Evolutionary conservation across 1,140 invertebrate species (phyloP), one percentile per base, ranked within the genome.

Genomic region (Drosophila grimshawi): DNA sequence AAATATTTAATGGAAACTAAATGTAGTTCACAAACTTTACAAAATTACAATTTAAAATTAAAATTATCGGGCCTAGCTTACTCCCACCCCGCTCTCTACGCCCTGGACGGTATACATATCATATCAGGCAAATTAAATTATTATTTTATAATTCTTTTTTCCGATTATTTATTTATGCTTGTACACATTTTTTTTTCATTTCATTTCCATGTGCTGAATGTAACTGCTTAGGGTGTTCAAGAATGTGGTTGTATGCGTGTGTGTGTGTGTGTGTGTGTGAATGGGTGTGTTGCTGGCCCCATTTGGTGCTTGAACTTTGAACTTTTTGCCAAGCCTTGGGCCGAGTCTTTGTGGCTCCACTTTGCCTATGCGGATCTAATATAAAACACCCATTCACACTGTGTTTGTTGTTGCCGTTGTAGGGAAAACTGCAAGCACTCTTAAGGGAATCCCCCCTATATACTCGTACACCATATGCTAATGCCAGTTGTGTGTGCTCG

Each of bases 291-390:
- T 79, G 61, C 64, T 83, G 72, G 77, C 73, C 68, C 51, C 52
- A 62, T 86, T 81, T 70, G 67, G 46, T 56, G 66, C 64, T 79
- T 86, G 82, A 86, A 86, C 81, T 86, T 86, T 86, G 82, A 86
- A 86, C 82, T 85, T 82, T 80, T 82, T 64, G 66, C 55, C 41
- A 53, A 61, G 56, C 64, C 53, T 48, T 73, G 69, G 63, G 69
- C 30, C 62, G 30, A 66, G 62, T 57, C 10, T 37, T 49, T 32
- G 27, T 68, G 56, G 56, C 69, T 59, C 27, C 63, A 72, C 48
- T 60, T 66, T 53, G 69, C 70, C 70, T 68, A 55, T 67, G 56
- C 37, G 37, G 63, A 37, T 48, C 37, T 33, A 45, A 66, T 60
- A 35, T 48, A 52, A 19, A 72, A 67, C 39, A 59, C 39, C 55